A percentile compares a stretch with the other conserved stretches of the same genome.
Evolutionary conservation across 64 coral and sea anemone genomes (phyloP).

Genomic region (Orbicella faveolata): DNA sequence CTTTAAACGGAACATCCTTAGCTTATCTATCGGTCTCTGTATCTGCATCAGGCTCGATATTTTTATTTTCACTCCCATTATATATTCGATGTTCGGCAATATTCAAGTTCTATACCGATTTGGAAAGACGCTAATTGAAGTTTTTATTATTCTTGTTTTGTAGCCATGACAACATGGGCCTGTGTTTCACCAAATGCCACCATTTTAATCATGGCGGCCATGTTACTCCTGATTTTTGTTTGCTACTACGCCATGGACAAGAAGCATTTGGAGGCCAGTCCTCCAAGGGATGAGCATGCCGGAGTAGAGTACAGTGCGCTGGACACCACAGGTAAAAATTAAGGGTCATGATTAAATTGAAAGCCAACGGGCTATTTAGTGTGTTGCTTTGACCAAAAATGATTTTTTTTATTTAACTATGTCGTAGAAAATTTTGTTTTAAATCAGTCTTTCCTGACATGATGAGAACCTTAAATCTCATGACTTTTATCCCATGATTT

Average conservation of each 20-base stretch:
- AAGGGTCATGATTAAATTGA: neutral
- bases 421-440: too few species aligned
- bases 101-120: too few species aligned
- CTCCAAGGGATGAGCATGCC: neutral
- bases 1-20: too few species aligned
- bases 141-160: neutral
- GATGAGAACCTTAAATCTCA: too few species aligned
- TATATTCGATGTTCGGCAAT: too few species aligned
- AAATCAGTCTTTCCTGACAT: too few species aligned
- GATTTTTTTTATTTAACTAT: too few species aligned
- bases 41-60: too few species aligned
- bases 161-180: conserved; percentile 78
- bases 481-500: too few species aligned
- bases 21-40: too few species aligned
- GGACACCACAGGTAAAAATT: neutral
- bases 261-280: conserved; percentile 39
- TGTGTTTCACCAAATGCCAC: conserved; percentile 70
- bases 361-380: neutral
- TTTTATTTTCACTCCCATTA: too few species aligned
- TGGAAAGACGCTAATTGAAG: neutral
- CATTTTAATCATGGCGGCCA: conserved; percentile 60
- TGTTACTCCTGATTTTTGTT: conserved; percentile 61
- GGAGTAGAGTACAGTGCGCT: neutral
- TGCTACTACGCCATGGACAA: conserved; percentile 76
- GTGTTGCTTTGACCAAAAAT: too few species aligned